Percentiles rank a stretch among this genome's conserved stretches.
phyloP scores from a whole-genome alignment of 2,888 invertebrate genomes.

The Heliconius sara region DNA sequence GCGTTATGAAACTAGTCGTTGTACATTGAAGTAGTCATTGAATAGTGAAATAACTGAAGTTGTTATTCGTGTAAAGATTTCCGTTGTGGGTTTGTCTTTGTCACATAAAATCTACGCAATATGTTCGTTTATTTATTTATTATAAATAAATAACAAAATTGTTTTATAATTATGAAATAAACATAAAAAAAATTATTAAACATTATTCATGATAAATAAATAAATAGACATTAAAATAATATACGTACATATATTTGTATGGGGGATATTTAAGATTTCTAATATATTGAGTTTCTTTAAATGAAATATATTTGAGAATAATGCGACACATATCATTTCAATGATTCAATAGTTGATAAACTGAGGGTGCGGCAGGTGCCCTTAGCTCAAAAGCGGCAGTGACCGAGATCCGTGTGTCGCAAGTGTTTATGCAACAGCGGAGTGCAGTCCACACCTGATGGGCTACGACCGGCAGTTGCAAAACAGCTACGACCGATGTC shows the following conservation, averaged over 20 bases:
- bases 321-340: slow-evolving; percentile 35
- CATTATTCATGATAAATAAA: neutral
- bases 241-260: neutral
- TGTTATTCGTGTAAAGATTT: neutral
- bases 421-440: slow-evolving; percentile 80
- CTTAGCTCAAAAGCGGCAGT: slow-evolving; percentile 75
- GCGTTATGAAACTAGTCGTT: slow-evolving; percentile 25
- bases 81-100: neutral
- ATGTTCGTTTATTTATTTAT: neutral
- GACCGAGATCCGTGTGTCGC: slow-evolving; percentile 80
- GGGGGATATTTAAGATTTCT: neutral
- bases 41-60: slow-evolving; percentile 30
- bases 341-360: slow-evolving; percentile 43
- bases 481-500: slow-evolving; percentile 61
- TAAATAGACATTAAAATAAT: neutral
- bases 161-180: neutral
- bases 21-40: slow-evolving; percentile 33
- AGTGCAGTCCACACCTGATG: slow-evolving; percentile 77
- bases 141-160: neutral
- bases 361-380: slow-evolving; percentile 63
- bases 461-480: slow-evolving; percentile 72
- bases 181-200: neutral
- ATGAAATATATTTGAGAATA: neutral
- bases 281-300: neutral
- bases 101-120: neutral